A percentile compares a stretch with the other conserved stretches of the same genome.
These are phyloP conservation scores for Choristoneura fumiferana DNA, from an alignment of 1,140 invertebrate genomes.

Conservation along the genomic window DNA sequence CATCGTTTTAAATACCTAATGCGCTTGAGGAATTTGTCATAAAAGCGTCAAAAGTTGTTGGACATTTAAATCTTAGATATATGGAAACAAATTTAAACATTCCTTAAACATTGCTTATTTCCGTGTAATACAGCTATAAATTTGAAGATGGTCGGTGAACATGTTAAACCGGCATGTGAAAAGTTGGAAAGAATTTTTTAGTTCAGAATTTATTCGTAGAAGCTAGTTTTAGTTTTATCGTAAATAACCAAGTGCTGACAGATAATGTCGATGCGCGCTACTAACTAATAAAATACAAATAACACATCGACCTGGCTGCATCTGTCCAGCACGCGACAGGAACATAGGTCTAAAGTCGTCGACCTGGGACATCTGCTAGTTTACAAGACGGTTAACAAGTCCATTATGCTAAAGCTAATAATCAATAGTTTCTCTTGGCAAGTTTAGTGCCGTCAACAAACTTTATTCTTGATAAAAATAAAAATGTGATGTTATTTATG, in stretches of 20 bases:
- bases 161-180: neutral
- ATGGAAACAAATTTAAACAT: neutral
- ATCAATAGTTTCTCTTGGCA: too few species aligned
- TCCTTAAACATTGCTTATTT: neutral
- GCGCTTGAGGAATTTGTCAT: neutral
- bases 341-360: conserved; percentile 58
- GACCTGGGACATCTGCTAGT: conserved; percentile 58
- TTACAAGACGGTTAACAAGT: conserved; percentile 24
- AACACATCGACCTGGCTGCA: conserved; percentile 20
- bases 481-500: too few species aligned
- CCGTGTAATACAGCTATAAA: neutral
- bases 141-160: too few species aligned
- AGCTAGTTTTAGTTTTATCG: neutral
- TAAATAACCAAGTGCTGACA: conserved; percentile 32
- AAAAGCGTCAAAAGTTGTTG: neutral
- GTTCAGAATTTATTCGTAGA: neutral
- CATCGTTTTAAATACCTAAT: neutral
- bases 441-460: too few species aligned
- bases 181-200: neutral
- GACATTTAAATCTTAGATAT: neutral
- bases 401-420: too few species aligned
- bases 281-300: conserved; percentile 22
- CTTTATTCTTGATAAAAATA: too few species aligned
- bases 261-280: conserved; percentile 14
- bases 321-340: conserved; percentile 46